Conservation (phyloP, 2,113 vertebrate genomes). For the Manacus vitellinus region DNA sequence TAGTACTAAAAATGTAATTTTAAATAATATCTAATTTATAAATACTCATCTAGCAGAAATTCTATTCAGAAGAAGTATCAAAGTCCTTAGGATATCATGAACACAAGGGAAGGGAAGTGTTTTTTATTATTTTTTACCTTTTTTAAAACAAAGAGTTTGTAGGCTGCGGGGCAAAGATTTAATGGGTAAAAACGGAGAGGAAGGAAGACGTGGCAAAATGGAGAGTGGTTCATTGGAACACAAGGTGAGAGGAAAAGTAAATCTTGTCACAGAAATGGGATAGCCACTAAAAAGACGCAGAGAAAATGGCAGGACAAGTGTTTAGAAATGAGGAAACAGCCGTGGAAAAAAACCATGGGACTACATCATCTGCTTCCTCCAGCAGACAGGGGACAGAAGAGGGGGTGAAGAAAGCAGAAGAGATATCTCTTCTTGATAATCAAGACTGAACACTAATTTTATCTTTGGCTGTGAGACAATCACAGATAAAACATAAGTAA, state of each 20-base stretch:
- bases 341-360: background rate
- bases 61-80: background rate
- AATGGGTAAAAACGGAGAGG: background rate
- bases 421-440: background rate
- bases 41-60: background rate
- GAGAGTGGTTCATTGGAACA: background rate
- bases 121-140: background rate
- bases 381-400: background rate
- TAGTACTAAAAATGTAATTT: background rate
- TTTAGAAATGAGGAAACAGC: background rate
- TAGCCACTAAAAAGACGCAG: background rate
- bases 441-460: background rate
- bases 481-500: background rate
- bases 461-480: background rate
- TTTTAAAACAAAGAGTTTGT: background rate
- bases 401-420: background rate
- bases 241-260: background rate
- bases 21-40: background rate
- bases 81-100: background rate
- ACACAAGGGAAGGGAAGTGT: background rate
- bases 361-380: background rate
- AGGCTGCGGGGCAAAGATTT: background rate
- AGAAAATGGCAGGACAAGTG: background rate
- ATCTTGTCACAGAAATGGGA: background rate
- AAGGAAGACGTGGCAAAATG: background rate